Percentiles rank a stretch among this genome's conserved stretches.
These are phyloP conservation scores for Ibidorhyncha struthersii DNA, from an alignment of 2,113 vertebrate genomes.

Conservation along the genomic window DNA sequence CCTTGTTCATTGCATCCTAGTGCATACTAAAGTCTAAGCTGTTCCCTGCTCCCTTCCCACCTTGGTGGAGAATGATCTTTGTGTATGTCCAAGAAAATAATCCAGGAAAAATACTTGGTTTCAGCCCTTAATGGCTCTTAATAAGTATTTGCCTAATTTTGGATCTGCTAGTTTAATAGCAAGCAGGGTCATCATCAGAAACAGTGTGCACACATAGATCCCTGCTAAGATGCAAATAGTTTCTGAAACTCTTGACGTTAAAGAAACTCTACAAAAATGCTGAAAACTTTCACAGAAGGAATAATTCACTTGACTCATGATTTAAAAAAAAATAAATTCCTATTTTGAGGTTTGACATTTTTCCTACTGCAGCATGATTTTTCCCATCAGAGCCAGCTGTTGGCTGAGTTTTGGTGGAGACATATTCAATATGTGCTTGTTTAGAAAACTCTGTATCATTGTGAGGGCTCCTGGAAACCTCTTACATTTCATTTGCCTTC, in stretches of 20 bases:
- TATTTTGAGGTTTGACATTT: constrained; percentile 13
- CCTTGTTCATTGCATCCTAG: not conserved
- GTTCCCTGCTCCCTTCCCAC: not conserved
- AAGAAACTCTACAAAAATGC: not conserved
- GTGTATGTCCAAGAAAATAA: not conserved
- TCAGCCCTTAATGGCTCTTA: not conserved
- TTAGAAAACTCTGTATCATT: not conserved
- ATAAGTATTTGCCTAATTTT: not conserved
- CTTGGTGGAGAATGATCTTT: not conserved
- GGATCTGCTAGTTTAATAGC: not conserved
- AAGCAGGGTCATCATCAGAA: not conserved
- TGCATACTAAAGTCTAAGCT: not conserved
- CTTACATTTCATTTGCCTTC: not conserved
- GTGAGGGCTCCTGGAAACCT: not conserved
- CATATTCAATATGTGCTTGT: not conserved
- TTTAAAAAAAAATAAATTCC: not conserved
- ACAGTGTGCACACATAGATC: fast-evolving
- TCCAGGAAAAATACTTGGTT: not conserved
- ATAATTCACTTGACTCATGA: not conserved
- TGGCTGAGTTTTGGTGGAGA: not conserved
- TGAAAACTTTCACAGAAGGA: not conserved
- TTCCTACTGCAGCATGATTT: not conserved
- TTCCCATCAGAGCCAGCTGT: not conserved
- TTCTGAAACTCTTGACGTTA: not conserved
- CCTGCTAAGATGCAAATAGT: not conserved